Evolutionary conservation across 2,113 vertebrate species (phyloP).

Genomic region (Heterochromis multidens): DNA sequence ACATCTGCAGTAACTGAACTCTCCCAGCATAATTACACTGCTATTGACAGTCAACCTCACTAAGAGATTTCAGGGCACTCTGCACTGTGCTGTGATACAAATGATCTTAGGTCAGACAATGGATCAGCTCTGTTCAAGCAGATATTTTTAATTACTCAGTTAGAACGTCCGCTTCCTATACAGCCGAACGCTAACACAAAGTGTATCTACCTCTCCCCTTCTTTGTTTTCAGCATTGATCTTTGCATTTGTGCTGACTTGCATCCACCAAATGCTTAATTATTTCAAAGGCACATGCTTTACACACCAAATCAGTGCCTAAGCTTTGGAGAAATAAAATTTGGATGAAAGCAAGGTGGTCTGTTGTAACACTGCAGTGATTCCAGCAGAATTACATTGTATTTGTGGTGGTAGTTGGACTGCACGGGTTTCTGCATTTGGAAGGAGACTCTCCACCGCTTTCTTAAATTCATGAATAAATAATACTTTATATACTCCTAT

Average conservation of each 20-base stretch:
- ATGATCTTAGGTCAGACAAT: constrained; percentile 20
- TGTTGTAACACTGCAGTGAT: background rate
- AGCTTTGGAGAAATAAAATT: background rate
- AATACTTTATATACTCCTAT: background rate
- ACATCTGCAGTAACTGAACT: constrained; percentile 4
- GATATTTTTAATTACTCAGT: constrained; percentile 32
- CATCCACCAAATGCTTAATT: background rate
- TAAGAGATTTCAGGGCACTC: background rate
- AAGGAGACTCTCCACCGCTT: background rate
- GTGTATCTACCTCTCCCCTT: background rate
- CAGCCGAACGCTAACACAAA: background rate
- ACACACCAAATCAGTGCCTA: background rate
- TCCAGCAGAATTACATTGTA: background rate
- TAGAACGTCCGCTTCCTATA: background rate
- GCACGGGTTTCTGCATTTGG: no score
- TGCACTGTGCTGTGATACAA: background rate
- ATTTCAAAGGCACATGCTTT: background rate
- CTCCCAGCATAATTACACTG: constrained; percentile 37
- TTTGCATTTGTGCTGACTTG: background rate
- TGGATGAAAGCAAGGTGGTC: background rate
- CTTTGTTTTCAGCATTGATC: background rate
- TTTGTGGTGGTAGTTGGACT: no score
- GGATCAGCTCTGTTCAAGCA: background rate
- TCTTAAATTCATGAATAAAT: background rate
- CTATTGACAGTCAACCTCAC: constrained; percentile 19